phyloP scores from a whole-genome alignment of 2,797 vertebrate species.

The Gila robusta region DNA sequence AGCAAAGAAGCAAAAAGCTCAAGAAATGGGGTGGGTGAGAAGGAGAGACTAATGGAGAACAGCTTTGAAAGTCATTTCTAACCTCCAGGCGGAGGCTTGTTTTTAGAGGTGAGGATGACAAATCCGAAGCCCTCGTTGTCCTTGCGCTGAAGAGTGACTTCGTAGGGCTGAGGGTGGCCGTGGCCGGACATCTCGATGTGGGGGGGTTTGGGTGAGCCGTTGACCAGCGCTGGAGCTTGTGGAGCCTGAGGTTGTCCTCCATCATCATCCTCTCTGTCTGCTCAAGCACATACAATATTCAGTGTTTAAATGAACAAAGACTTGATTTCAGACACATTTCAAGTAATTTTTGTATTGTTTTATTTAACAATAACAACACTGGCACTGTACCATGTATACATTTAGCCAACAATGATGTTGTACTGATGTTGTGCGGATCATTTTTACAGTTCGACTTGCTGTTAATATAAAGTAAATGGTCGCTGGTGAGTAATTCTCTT shows the following conservation, averaged over 20 bases:
- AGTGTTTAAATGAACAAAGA: not conserved
- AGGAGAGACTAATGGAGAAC: slow-evolving; percentile 19
- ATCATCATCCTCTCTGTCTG: slow-evolving; percentile 77
- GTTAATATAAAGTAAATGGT: not conserved
- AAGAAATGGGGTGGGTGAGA: slow-evolving; percentile 6
- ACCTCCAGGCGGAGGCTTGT: slow-evolving; percentile 96
- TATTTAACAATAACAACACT: not conserved
- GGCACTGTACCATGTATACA: not conserved
- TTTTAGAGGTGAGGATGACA: slow-evolving; percentile 98
- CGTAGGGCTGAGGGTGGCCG: slow-evolving; percentile 81
- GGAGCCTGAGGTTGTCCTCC: slow-evolving; percentile 65
- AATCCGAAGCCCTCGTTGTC: slow-evolving; percentile 98
- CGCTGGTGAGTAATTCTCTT: not conserved
- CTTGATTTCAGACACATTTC: too few species aligned
- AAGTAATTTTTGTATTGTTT: not conserved
- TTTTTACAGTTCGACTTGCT: not conserved
- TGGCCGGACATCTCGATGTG: slow-evolving; percentile 69
- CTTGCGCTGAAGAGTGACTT: slow-evolving; percentile 88
- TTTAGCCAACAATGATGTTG: not conserved
- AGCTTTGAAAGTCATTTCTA: slow-evolving; percentile 59
- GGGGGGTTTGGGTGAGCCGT: slow-evolving; percentile 81
- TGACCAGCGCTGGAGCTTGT: slow-evolving; percentile 73
- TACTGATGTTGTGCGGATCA: not conserved
- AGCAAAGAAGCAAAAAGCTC: not conserved
- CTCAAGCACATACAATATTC: slow-evolving; percentile 1